Base-by-base conservation (phyloP, 2,888 invertebrate species). In the Nomada goodeniana region DNA sequence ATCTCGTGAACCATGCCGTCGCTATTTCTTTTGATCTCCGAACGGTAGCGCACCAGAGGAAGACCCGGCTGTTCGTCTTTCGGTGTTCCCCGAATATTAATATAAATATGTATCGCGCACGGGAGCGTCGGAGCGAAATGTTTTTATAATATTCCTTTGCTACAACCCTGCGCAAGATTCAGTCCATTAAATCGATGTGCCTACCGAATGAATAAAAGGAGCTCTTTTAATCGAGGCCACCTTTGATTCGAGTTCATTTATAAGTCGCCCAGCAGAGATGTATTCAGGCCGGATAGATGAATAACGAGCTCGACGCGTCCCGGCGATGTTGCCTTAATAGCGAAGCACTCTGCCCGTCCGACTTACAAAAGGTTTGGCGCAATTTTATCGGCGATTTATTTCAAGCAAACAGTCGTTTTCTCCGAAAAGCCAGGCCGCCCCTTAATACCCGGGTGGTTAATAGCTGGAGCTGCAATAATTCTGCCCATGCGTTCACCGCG, bases 1-100 rank as follows among this genome's bases (percentile, higher is more conserved):
- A 85, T 85, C 71, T 79, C 69, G 60, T 79, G 80, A 80, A 81
- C 60, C 64, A 74, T 82, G 61, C 59, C 60, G 69, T 78, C 71
- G n/a, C 74, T 81, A 82, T 73, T 80, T 47, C 70, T 15, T 36
- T 26, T n/a, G 5, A 7, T 7, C 7, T 76, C 67, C 59, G 65
- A 63, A 53, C 78, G 53, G 68, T 69, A 55, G 67, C 57, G 29
- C n/a, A 4, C 52, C 59, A 67, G n/a, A 36, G 65, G 71, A 53
- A 59, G 36, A 11, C 50, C 18, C 15, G 42, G 50, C 18, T 26
- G 52, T 13, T 52, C 26, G 50, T 70, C 71, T 65, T 42, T 59
- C 20, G 15, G 53, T 73, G 7, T 80, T 73, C 59, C 29, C 23
- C 7, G 26, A 23, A 23, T 29, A 47, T n/a, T 47, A 36, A 47